Base-by-base conservation (phyloP, 2,888 invertebrate genomes). In the Papilio demoleus region DNA sequence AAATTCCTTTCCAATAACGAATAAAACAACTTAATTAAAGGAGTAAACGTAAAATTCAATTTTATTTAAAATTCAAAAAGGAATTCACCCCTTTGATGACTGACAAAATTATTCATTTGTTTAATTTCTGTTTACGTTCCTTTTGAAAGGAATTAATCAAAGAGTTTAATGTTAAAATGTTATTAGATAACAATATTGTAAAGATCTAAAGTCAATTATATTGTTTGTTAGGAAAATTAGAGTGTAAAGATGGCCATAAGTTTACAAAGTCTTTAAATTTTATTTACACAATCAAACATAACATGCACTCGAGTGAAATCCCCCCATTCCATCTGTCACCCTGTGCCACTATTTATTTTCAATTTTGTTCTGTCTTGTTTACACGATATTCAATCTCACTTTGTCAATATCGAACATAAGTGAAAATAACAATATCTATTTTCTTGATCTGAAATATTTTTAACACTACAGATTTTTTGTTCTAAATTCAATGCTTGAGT, bases 351-450 rank as follows among this genome's bases (percentile, higher is more conserved):
- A 56, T 56, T 56, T 56, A 17, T 56, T 56, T 56, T 56, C 53
- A 56, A 56, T 56, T 56, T 31, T 56, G 53, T 56, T 56, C 53
- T 31, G 53, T 56, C 53, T 56, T 56, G 53, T 56, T 56, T 56
- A 56, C 53, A 56, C 9, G 53, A 56, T 17, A 17, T 56, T 31
- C 53, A 56, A 65, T 36, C 36, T 53, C 50, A 19, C 31, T 56
- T 31, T 56, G 53, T 56, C 53, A 56, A 56, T 56, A 53, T 38
- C 56, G 22, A 53, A 24, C 38, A 19, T 38, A 50, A 34, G 38
- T 36, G 60, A 1, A 38, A 24, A 50, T 12, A 31, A 50, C 36
- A 31, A 34, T 34, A 17, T 64, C 27, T 53, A 31, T 56, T 53
- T 53, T 53, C 53, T 56, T 56, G 9, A 17, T 17, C 53, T 17